A percentile compares a stretch with the other conserved stretches of the same genome.
These are phyloP conservation scores for Sturnira hondurensis DNA, from an alignment of 2,113 vertebrate genomes.

Conservation along the genomic window DNA sequence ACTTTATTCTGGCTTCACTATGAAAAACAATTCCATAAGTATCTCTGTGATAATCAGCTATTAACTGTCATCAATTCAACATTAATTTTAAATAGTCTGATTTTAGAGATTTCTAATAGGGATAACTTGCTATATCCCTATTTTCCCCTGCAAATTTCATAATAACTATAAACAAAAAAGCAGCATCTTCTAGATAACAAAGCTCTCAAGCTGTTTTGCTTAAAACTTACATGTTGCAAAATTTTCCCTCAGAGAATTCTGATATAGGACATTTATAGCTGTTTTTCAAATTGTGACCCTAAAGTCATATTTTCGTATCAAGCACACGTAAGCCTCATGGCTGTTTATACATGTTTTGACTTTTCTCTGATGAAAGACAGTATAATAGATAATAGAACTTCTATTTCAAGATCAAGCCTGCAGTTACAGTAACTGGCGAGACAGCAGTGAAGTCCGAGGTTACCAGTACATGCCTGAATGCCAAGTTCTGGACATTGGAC, in stretches of 20 bases:
- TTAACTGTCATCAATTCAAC: not conserved
- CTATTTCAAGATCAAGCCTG: not conserved
- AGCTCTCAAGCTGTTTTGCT: not conserved
- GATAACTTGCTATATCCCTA: not conserved
- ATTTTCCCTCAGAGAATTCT: not conserved
- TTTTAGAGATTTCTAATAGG: not conserved
- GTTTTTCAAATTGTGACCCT: not conserved
- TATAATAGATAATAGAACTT: not conserved
- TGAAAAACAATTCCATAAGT: not conserved
- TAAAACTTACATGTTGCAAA: not conserved
- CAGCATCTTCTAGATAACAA: not conserved
- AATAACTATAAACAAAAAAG: not conserved
- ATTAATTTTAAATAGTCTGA: not conserved
- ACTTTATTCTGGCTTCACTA: not conserved
- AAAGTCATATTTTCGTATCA: not conserved
- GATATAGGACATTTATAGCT: not conserved
- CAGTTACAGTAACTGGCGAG: not conserved
- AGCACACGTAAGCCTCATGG: not conserved
- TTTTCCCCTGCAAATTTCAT: not conserved
- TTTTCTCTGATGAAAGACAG: conserved; percentile 35
- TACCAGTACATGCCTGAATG: not conserved
- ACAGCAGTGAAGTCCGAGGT: not conserved
- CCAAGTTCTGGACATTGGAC: not conserved
- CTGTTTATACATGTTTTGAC: not conserved
- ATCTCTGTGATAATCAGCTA: not conserved